A percentile compares a stretch with the other conserved stretches of the same genome.
Conservation (phyloP, 2,888 invertebrate species). For the Eupeodes latifasciatus region DNA sequence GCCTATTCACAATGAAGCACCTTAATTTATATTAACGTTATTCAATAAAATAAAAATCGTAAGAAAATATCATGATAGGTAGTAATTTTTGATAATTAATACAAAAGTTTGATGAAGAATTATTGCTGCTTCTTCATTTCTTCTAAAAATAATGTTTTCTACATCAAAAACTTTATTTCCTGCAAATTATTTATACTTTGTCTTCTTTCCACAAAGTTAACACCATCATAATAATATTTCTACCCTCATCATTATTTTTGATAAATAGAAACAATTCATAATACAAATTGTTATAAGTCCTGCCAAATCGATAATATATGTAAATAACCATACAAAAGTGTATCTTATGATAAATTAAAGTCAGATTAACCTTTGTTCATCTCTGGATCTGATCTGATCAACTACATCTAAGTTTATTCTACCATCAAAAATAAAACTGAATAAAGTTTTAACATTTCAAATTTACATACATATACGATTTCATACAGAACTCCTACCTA, state of each 20-base stretch:
- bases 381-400: neutral
- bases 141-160: neutral
- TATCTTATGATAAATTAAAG: neutral
- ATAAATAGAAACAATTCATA: neutral
- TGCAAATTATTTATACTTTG: neutral
- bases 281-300: neutral
- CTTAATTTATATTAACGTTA: too few species aligned
- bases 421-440: neutral
- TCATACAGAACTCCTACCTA: neutral
- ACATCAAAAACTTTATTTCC: neutral
- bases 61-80: too few species aligned
- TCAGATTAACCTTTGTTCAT: neutral
- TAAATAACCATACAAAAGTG: neutral
- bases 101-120: neutral
- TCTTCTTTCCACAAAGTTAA: neutral
- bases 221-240: neutral
- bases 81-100: neutral
- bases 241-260: neutral
- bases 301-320: constrained; percentile 28
- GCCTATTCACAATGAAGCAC: too few species aligned
- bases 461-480: constrained; percentile 5
- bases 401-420: too few species aligned
- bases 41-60: too few species aligned
- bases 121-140: neutral
- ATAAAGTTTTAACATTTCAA: constrained; percentile 28